Percentiles rank a stretch among this genome's conserved stretches.
Conservation (phyloP, 2,888 invertebrate genomes). For the Listrodromus nycthemerus region DNA sequence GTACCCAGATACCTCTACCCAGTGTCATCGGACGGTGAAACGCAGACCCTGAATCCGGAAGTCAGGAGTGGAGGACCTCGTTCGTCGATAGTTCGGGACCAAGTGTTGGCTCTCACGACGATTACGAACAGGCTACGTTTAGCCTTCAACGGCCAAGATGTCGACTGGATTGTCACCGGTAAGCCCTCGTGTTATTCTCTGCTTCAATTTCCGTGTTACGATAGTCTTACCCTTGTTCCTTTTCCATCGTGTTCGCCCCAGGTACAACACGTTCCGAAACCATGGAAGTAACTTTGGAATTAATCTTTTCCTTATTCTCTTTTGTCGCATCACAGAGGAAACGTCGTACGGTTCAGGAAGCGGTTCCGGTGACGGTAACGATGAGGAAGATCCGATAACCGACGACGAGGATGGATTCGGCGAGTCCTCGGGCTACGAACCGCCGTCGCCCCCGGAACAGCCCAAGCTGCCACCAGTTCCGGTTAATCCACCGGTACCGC, state of each 20-base stretch:
- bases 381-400: slow-evolving; percentile 83
- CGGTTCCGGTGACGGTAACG: slow-evolving; percentile 89
- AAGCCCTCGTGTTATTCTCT: slow-evolving; percentile 61
- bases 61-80: slow-evolving; percentile 85
- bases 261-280: neutral
- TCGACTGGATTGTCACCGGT: slow-evolving; percentile 92
- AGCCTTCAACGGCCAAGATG: slow-evolving; percentile 96
- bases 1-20: slow-evolving; percentile 87
- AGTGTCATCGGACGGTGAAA: slow-evolving; percentile 89
- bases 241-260: neutral
- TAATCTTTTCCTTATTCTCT: slow-evolving; percentile 35
- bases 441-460: slow-evolving; percentile 75
- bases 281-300: neutral
- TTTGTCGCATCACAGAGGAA: slow-evolving; percentile 84
- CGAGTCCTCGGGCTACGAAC: slow-evolving; percentile 83
- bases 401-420: slow-evolving; percentile 82
- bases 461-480: slow-evolving; percentile 76
- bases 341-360: slow-evolving; percentile 89
- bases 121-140: slow-evolving; percentile 93
- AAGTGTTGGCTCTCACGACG: slow-evolving; percentile 91
- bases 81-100: slow-evolving; percentile 87
- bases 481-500: slow-evolving; percentile 76
- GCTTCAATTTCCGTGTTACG: neutral
- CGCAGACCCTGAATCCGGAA: slow-evolving; percentile 90
- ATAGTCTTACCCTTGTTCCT: neutral